Evolutionary conservation across 1,140 invertebrate species (phyloP).

Genomic region (Drosophila burlai): DNA sequence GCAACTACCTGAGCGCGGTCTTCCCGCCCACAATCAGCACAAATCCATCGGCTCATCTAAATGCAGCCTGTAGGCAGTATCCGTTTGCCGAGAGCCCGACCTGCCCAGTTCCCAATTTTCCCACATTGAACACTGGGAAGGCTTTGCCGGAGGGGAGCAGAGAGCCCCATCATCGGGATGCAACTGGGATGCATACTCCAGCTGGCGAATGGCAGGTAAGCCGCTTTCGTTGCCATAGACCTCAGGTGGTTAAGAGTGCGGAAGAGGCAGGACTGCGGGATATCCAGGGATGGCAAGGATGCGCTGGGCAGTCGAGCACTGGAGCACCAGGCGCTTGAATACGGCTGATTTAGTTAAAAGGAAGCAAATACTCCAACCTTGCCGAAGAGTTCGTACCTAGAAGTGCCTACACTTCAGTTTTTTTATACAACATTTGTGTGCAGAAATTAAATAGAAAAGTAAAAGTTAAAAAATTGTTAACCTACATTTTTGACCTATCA

Average conservation of each 20-base stretch:
- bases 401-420: constrained; percentile 10
- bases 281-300: constrained; percentile 1
- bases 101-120: constrained; percentile 18
- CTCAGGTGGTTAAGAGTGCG: background rate
- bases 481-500: background rate
- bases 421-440: background rate
- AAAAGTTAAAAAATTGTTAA: background rate
- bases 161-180: constrained; percentile 42
- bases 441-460: background rate
- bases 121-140: constrained; percentile 60
- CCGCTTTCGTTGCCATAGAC: constrained; percentile 45
- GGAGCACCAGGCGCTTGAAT: constrained; percentile 61
- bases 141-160: constrained; percentile 16
- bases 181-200: constrained; percentile 52
- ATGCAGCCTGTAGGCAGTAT: constrained; percentile 35
- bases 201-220: constrained; percentile 52
- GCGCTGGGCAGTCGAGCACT: constrained; percentile 35
- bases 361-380: constrained; percentile 61
- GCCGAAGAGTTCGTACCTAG: constrained; percentile 1
- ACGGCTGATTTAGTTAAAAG: constrained; percentile 72
- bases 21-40: constrained; percentile 25
- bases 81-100: background rate
- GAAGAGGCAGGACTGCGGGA: background rate
- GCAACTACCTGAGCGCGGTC: background rate
- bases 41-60: constrained; percentile 52